Evolutionary conservation across 2,113 vertebrate genomes (phyloP), one percentile per base, ranked within the genome.

Genomic region (Channa maculata): DNA sequence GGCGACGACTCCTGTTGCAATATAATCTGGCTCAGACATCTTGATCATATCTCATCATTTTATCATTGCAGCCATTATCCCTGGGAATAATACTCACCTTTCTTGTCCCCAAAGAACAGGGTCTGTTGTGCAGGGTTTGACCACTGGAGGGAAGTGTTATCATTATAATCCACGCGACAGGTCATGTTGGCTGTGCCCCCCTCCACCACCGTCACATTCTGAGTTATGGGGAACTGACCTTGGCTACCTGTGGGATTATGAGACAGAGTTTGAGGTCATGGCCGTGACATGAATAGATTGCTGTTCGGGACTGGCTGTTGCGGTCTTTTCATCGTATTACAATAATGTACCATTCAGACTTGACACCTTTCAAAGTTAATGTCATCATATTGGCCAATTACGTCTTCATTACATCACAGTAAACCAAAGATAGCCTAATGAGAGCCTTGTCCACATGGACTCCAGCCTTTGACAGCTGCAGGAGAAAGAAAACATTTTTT

Each of bases 141-240:
- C 98, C 97, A 99, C 97, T 99, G 97, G 96, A 99, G 97, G 97
- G 97, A 99, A 92, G 98, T 98, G 96, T 99, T 98, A 96, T 99
- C 97, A 96, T 98, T 99, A 95, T 96, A 96, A 95, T 99, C 97
- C 94, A 99, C 98, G 75, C 97, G 95, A 92, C 98, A 99, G 95
- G 97, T 99, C 96, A 99, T 94, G 94, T 97, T 98, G 87, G 96
- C 96, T 57, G 95, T 95, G 91, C 94, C 94, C 45, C 98, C 98
- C 95, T 99, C 97, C 80, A 98, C 95, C 87, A 96, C 97, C 1
- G 98, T 99, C 90, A 98, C 95, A 84, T 99, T 99, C 94, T 98
- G 96, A 86, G 97, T 97, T 60, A 97, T 95, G 80, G 97, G 97
- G 92, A 97, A 96, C 92, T 99, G 97, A 88, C 96, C 96, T 94